Evolutionary conservation across 1,140 invertebrate genomes (phyloP), one percentile per base, ranked within the genome.

Genomic region (Catajapyx aquilonaris): DNA sequence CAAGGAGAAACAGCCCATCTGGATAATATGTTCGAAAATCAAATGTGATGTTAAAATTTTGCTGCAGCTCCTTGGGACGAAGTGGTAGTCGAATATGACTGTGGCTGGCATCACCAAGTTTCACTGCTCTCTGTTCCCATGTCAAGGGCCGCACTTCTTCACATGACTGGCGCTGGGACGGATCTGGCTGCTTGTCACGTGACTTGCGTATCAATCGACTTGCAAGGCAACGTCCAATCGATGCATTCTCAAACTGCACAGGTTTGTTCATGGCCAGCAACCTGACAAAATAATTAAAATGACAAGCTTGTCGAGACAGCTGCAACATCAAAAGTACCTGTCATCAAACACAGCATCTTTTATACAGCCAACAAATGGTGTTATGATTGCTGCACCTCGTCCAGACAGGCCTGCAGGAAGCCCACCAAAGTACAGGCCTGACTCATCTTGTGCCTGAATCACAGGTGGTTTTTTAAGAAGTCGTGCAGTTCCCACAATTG

Each of bases 11-110:
- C 37, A 88, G 52, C 23, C 85, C 86, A 49, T 86, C 74, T 0
- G 71, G 69, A 55, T 85, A 80, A 49, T 79, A 86, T 0, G 85
- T 90, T 19, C 85, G 60, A 49, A 91, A 81, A 45, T 81, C 72
- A 44, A 91, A 74, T 36, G 76, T 71, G 21, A 90, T 57, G 5
- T 67, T 64, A 46, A 84, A 85, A 47, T 73, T 69, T 40, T 69
- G 69, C 39, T 69, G 65, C 60, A 76, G 69, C 39, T 73, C 68
- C 46, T 65, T 65, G 23, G 68, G 61, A 31, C 66, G 63, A 7
- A 79, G 54, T 40, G 71, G 64, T 13, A 81, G 54, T 40, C 68
- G 63, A 0, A 83, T 73, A 50, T 81, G 75, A 51, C 81, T 85
- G 41, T 78, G 65, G 0, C 66, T 52, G 35, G 67, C 65, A 53